These are phyloP conservation scores for Colletes collaris DNA, from an alignment of 2,888 invertebrate genomes.

Conservation along the genomic window DNA sequence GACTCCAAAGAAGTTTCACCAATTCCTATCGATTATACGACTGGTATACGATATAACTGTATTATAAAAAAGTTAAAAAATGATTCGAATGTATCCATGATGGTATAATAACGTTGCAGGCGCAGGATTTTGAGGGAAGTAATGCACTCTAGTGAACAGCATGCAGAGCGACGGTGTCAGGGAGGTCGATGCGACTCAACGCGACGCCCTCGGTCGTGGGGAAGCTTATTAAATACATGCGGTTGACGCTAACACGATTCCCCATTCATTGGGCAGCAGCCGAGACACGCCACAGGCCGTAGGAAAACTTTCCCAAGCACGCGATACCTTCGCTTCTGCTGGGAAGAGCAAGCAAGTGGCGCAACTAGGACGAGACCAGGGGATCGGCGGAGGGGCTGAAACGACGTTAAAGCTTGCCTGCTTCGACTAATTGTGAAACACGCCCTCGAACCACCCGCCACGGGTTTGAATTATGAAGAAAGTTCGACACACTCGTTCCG, in stretches of 20 bases:
- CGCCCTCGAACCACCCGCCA: constrained; percentile 32
- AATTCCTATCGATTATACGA: too few relatives aligned
- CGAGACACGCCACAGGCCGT: constrained; percentile 19
- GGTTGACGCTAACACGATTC: constrained; percentile 35
- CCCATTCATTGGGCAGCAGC: constrained; percentile 33
- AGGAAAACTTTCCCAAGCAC: constrained; percentile 35
- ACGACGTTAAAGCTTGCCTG: constrained; percentile 28
- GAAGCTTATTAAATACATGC: constrained; percentile 21
- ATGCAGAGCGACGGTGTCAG: neutral
- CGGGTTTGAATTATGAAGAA: constrained; percentile 52
- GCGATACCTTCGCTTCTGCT: constrained; percentile 24
- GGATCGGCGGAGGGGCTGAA: constrained; percentile 1
- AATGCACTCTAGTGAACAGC: neutral
- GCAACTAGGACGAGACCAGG: constrained; percentile 24
- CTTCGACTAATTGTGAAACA: constrained; percentile 56
- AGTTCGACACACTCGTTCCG: constrained; percentile 36
- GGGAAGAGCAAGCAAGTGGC: constrained; percentile 7
- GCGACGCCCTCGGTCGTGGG: neutral
- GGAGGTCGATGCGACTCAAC: constrained; percentile 4
- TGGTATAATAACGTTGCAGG: too few relatives aligned
- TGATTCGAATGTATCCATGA: too few relatives aligned
- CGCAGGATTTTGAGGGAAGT: neutral
- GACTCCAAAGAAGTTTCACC: too few relatives aligned
- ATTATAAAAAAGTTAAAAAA: too few relatives aligned
- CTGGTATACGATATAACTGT: too few relatives aligned